These are phyloP conservation scores for Diplolepis rosae DNA, from an alignment of 2,888 invertebrate genomes.

Conservation along the genomic window DNA sequence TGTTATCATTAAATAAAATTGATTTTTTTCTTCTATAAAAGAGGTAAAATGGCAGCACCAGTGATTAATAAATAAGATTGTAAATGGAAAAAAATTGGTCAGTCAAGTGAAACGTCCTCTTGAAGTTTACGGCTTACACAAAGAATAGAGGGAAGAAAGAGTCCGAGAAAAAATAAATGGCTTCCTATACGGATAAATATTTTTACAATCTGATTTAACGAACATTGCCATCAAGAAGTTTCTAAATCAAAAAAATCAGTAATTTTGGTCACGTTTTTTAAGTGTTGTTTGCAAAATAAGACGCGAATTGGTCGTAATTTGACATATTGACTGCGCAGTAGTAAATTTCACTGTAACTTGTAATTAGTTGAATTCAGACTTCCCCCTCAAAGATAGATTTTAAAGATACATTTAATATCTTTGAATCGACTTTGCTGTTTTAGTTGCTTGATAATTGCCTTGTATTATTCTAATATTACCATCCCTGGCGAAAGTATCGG, in stretches of 20 bases:
- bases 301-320: neutral
- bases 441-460: too few relatives aligned
- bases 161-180: neutral
- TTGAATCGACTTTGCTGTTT: too few relatives aligned
- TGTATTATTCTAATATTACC: too few relatives aligned
- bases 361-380: too few relatives aligned
- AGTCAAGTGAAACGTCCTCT: neutral
- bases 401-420: too few relatives aligned
- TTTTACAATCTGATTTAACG: neutral
- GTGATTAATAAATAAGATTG: constrained; percentile 25
- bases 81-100: neutral
- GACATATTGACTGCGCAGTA: too few relatives aligned
- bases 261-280: neutral
- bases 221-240: neutral
- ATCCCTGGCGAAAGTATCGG: too few relatives aligned
- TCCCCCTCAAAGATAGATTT: too few relatives aligned
- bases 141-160: too few relatives aligned
- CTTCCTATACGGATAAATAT: neutral
- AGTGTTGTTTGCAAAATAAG: neutral
- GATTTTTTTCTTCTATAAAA: neutral
- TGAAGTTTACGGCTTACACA: constrained; percentile 1
- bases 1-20: neutral
- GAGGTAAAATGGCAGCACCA: constrained; percentile 5
- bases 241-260: neutral
- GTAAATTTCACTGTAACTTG: too few relatives aligned